Evolutionary conservation across 1,140 invertebrate species (phyloP).

Genomic region (Pinna nobilis): DNA sequence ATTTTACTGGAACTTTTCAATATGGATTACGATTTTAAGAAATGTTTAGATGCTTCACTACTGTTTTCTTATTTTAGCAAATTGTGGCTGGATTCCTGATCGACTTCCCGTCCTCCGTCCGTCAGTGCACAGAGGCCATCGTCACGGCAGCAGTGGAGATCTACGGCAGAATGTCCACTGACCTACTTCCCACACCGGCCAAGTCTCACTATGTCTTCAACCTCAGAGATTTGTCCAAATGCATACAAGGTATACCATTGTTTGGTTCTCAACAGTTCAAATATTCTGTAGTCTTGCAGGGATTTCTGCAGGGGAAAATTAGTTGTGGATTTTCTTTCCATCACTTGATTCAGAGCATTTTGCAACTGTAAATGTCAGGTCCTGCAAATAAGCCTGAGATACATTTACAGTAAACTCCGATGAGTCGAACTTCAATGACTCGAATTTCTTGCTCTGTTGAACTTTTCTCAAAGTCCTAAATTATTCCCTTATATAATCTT

Average conservation of each 20-base stretch:
- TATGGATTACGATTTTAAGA: too few relatives aligned
- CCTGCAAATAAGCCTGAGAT: too few relatives aligned
- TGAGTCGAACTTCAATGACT: too few relatives aligned
- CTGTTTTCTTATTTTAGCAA: conserved; percentile 76
- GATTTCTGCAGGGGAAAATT: not conserved
- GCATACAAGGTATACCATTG: conserved; percentile 71
- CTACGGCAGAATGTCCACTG: conserved; percentile 73
- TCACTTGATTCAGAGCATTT: not conserved
- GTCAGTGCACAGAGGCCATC: conserved; percentile 71
- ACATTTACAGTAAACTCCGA: too few relatives aligned
- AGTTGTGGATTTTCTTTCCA: not conserved
- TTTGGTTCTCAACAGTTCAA: not conserved
- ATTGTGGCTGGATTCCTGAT: conserved; percentile 85
- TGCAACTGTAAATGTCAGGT: too few relatives aligned
- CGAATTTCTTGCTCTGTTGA: too few relatives aligned
- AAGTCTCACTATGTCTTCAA: conserved; percentile 76
- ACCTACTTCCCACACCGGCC: conserved; percentile 75
- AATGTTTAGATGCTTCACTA: too few relatives aligned
- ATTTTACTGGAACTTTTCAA: too few relatives aligned
- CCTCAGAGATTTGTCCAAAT: conserved; percentile 75
- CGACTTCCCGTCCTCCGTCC: conserved; percentile 76
- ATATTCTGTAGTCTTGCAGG: not conserved
- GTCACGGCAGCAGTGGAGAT: conserved; percentile 74
- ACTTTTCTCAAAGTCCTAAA: too few relatives aligned
- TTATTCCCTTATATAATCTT: too few relatives aligned